These are phyloP conservation scores for Zaprionus nigranus DNA, from an alignment of 1,140 invertebrate genomes.

Conservation along the genomic window DNA sequence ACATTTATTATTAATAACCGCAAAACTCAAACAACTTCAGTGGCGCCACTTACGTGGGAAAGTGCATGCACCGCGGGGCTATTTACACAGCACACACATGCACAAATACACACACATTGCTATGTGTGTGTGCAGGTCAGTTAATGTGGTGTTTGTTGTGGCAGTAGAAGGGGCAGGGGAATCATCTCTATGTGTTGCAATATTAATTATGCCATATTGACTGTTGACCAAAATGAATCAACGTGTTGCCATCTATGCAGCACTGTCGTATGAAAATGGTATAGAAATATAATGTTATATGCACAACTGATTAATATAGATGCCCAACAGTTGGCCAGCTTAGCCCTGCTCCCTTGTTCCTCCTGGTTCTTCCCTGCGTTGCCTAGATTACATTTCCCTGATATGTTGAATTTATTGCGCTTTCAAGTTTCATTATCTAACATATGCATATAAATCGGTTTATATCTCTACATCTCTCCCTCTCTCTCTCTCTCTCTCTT, in stretches of 20 bases:
- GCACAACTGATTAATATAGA: neutral
- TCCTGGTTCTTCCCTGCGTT: neutral
- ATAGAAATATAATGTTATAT: too few species aligned
- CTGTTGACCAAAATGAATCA: slow-evolving; percentile 41
- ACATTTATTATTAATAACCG: slow-evolving; percentile 81
- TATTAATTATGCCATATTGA: slow-evolving; percentile 51
- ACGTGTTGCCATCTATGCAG: neutral
- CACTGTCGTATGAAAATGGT: neutral
- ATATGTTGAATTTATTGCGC: slow-evolving; percentile 6
- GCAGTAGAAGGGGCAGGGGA: neutral
- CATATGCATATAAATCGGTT: slow-evolving; percentile 10
- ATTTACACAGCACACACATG: slow-evolving; percentile 58
- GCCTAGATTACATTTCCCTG: neutral
- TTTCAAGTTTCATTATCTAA: slow-evolving; percentile 9
- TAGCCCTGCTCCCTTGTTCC: neutral
- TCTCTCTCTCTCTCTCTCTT: slow-evolving; percentile 4
- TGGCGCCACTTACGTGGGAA: slow-evolving; percentile 43
- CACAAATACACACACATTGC: neutral
- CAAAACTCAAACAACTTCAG: slow-evolving; percentile 79
- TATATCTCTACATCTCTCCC: slow-evolving; percentile 1
- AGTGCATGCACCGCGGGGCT: slow-evolving; percentile 47
- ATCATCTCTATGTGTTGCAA: slow-evolving; percentile 13
- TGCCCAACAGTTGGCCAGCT: neutral
- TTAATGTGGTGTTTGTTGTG: slow-evolving; percentile 25
- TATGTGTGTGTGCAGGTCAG: slow-evolving; percentile 12